Conservation (phyloP, 2,888 invertebrate genomes). For the Mesorhabditis sp. region DNA sequence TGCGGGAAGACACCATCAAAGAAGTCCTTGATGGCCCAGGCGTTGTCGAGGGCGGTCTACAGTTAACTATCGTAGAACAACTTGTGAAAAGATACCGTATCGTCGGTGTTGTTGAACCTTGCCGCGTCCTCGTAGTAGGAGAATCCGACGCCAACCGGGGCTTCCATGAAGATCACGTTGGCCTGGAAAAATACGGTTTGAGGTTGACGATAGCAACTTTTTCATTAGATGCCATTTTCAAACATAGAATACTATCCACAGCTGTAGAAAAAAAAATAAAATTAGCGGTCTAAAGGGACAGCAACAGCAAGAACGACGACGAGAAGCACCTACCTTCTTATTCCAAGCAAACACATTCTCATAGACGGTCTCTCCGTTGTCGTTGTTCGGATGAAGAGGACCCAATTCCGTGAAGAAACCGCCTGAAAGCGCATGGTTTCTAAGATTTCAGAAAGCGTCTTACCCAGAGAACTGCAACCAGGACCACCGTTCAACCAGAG, state of each 20-base stretch:
- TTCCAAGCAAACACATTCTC: constrained; percentile 56
- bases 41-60: constrained; percentile 61
- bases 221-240: no score
- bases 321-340: no score
- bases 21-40: constrained; percentile 60
- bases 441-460: neutral
- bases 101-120: constrained; percentile 26
- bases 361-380: constrained; percentile 47
- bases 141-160: constrained; percentile 64
- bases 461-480: constrained; percentile 61
- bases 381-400: constrained; percentile 38
- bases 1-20: constrained; percentile 60
- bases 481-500: constrained; percentile 62
- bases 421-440: constrained; percentile 5
- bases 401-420: constrained; percentile 45
- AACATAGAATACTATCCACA: no score
- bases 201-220: no score
- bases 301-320: no score
- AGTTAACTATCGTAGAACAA: no score
- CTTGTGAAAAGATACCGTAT: no score
- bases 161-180: constrained; percentile 63
- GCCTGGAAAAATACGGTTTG: no score
- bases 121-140: constrained; percentile 59
- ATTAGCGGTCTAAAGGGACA: no score
- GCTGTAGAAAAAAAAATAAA: no score